A percentile compares a stretch with the other conserved stretches of the same genome.
These are phyloP conservation scores for Furnarius figulus DNA, from an alignment of 2,113 vertebrate genomes.

Conservation along the genomic window DNA sequence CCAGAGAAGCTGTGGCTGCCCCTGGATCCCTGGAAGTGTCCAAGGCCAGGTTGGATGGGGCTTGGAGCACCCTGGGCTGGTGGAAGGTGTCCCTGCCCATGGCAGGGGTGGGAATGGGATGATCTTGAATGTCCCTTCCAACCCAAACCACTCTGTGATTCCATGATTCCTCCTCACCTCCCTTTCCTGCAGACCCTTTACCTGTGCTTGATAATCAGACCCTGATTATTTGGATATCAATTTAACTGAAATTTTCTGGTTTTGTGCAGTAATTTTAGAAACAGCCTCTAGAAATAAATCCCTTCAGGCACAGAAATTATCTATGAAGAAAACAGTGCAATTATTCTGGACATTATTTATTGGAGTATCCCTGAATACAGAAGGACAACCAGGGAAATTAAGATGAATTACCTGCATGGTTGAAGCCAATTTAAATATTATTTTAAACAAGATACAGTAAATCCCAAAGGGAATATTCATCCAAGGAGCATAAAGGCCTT, in stretches of 20 bases:
- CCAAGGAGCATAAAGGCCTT: background rate
- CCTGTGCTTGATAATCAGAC: background rate
- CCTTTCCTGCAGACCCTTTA: background rate
- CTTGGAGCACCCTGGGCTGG: background rate
- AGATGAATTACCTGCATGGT: background rate
- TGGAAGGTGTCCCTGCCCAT: background rate
- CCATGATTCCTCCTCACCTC: background rate
- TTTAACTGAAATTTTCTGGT: background rate
- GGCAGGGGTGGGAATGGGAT: too few species aligned
- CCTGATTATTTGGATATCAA: background rate
- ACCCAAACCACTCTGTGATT: background rate
- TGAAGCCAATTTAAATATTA: background rate
- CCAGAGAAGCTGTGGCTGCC: background rate
- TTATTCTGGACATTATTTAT: background rate
- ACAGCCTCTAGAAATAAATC: background rate
- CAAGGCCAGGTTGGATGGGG: background rate
- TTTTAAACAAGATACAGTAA: background rate
- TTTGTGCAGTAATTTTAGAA: background rate
- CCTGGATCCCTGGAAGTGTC: background rate
- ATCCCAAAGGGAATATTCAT: background rate
- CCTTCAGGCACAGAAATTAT: background rate
- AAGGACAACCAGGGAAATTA: background rate
- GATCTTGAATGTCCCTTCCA: background rate
- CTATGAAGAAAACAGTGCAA: accelerated
- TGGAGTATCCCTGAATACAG: background rate